Conservation (phyloP, 2,797 vertebrate genomes). For the Megalops cyprinoides region DNA sequence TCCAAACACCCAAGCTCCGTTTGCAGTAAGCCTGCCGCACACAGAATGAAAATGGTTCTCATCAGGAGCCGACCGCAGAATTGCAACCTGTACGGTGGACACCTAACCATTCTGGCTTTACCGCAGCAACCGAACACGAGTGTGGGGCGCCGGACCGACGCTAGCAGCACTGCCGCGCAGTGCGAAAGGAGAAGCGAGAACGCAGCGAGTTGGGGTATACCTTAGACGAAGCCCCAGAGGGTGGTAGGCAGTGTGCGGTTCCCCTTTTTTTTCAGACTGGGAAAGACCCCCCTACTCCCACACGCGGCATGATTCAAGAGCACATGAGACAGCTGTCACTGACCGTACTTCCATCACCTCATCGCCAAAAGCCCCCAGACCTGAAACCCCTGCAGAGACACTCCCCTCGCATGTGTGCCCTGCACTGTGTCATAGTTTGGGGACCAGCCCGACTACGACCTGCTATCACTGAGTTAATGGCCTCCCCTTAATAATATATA, state of each 20-base stretch:
- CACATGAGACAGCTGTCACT: background rate
- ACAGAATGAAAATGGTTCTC: background rate
- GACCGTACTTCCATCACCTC: background rate
- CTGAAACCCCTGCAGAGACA: background rate
- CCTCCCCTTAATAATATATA: background rate
- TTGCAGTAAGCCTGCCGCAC: too few relatives aligned
- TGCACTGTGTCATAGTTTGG: background rate
- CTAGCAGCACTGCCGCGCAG: too few relatives aligned
- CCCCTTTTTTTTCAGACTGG: slow-evolving; percentile 11
- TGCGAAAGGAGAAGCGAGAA: background rate
- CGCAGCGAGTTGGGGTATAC: background rate
- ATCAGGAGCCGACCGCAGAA: background rate
- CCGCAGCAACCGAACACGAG: background rate
- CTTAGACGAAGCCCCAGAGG: background rate
- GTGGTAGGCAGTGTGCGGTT: slow-evolving; percentile 22
- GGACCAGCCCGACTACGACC: too few relatives aligned
- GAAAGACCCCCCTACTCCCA: slow-evolving; percentile 28
- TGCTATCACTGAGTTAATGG: background rate
- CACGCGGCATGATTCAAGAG: background rate
- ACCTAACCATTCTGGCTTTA: background rate
- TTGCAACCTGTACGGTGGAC: background rate
- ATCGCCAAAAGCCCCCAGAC: background rate
- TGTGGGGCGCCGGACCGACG: background rate
- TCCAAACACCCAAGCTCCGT: too few relatives aligned
- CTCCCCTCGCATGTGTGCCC: background rate